Evolutionary conservation across 1,140 invertebrate species (phyloP).

Genomic region (Chironomus striatipennis): DNA sequence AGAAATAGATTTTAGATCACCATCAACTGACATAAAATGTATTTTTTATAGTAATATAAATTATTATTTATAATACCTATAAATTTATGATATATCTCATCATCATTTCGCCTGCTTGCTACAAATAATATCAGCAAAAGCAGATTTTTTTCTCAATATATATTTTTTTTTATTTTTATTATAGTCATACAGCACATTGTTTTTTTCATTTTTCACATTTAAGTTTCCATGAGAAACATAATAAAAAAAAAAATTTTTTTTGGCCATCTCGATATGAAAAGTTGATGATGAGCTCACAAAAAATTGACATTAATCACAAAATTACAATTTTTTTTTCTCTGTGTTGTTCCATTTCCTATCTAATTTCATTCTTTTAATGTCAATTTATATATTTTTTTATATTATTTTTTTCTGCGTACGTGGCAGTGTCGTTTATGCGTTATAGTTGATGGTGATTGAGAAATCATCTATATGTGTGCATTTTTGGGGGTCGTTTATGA

Average conservation of each 20-base stretch:
- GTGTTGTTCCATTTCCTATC: too few species aligned
- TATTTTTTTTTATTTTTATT: too few species aligned
- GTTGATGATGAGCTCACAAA: not conserved
- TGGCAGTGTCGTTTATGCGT: not conserved
- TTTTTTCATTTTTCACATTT: too few species aligned
- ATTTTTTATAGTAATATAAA: not conserved
- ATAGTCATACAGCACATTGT: too few species aligned
- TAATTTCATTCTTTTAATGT: too few species aligned
- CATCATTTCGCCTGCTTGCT: not conserved
- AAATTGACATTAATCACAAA: not conserved
- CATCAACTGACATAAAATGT: not conserved
- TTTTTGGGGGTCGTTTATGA: too few species aligned
- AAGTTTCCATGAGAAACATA: too few species aligned
- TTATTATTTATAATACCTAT: constrained; percentile 15
- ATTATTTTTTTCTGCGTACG: constrained; percentile 3
- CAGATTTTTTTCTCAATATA: too few species aligned
- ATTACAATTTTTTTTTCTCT: not conserved
- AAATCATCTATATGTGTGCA: not conserved
- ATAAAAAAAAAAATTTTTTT: not conserved
- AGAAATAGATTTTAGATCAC: constrained; percentile 18
- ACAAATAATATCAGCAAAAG: not conserved
- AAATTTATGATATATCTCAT: not conserved
- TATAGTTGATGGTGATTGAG: constrained; percentile 7
- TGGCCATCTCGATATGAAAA: not conserved
- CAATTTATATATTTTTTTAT: not conserved